Conservation (phyloP, 2,113 vertebrate species). For the Phrynosoma blainvillii region DNA sequence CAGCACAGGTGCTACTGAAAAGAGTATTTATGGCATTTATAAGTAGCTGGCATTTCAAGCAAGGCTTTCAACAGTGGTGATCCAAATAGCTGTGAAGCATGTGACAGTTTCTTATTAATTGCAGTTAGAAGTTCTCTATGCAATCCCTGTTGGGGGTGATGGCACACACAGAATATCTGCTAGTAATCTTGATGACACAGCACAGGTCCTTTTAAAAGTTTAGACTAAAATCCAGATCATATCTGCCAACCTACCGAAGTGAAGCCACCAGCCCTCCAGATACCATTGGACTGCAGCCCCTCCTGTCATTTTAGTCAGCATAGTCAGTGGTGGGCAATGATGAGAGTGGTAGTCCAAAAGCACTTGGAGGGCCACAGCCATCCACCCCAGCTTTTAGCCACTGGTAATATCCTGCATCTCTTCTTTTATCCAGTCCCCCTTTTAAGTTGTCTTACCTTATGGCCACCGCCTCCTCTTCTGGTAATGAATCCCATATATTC, state of each 20-base stretch:
- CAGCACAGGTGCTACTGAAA: background rate
- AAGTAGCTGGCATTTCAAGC: background rate
- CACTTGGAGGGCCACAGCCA: background rate
- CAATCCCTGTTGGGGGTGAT: background rate
- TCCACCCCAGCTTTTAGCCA: background rate
- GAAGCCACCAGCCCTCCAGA: too few relatives aligned
- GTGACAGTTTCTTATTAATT: background rate
- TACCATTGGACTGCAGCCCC: too few relatives aligned
- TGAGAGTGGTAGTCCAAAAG: background rate
- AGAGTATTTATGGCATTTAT: too few relatives aligned
- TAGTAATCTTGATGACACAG: background rate
- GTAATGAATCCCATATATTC: background rate
- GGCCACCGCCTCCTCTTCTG: background rate
- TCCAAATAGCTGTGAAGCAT: background rate
- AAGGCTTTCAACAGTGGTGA: background rate
- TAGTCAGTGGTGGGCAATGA: background rate
- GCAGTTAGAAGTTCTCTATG: background rate
- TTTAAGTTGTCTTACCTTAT: background rate
- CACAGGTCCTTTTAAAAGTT: background rate
- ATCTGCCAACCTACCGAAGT: background rate
- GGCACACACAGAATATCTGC: background rate
- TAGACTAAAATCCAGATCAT: background rate
- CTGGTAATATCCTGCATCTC: background rate
- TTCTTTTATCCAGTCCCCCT: background rate
- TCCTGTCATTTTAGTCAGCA: too few relatives aligned